A percentile compares a stretch with the other conserved stretches of the same genome.
Evolutionary conservation across 92 coral and sea anemone species (phyloP).

Genomic region (Pocillopora meandrina): DNA sequence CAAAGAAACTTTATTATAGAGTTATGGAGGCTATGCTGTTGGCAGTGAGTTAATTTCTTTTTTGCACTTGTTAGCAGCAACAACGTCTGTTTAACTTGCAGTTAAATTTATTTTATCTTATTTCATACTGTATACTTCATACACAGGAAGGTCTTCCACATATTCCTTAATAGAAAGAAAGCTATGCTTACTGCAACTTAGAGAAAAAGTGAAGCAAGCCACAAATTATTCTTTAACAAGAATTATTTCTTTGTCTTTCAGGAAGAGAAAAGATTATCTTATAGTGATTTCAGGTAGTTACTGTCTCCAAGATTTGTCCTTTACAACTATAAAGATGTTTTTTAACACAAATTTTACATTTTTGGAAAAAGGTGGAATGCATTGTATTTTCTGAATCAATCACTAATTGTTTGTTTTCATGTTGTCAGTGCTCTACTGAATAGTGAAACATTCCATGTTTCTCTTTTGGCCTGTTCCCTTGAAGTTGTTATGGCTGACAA

Average conservation of each 20-base stretch:
- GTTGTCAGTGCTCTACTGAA: constrained; percentile 53
- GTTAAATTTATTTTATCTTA: background rate
- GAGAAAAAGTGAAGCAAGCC: background rate
- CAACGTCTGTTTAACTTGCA: background rate
- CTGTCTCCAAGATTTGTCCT: background rate
- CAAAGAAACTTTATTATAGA: constrained; percentile 39
- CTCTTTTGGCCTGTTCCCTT: constrained; percentile 62
- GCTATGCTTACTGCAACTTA: background rate
- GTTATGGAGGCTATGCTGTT: constrained; percentile 55
- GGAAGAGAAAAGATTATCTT: constrained; percentile 44
- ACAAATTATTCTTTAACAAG: background rate
- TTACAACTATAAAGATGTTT: background rate
- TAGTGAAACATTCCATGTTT: constrained; percentile 49
- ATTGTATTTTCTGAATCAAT: background rate
- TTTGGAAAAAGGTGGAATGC: background rate
- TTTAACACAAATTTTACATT: too few species aligned
- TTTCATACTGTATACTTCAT: background rate
- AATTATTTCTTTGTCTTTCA: background rate
- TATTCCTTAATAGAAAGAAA: too few species aligned
- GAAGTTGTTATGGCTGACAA: constrained; percentile 51
- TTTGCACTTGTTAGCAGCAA: background rate
- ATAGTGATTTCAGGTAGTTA: constrained; percentile 42
- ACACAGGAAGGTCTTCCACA: too few species aligned
- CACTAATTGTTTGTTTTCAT: background rate
- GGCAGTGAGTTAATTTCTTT: constrained; percentile 20